Evolutionary conservation across 2,797 vertebrate species (phyloP).

Genomic region (Cottoperca gobio): DNA sequence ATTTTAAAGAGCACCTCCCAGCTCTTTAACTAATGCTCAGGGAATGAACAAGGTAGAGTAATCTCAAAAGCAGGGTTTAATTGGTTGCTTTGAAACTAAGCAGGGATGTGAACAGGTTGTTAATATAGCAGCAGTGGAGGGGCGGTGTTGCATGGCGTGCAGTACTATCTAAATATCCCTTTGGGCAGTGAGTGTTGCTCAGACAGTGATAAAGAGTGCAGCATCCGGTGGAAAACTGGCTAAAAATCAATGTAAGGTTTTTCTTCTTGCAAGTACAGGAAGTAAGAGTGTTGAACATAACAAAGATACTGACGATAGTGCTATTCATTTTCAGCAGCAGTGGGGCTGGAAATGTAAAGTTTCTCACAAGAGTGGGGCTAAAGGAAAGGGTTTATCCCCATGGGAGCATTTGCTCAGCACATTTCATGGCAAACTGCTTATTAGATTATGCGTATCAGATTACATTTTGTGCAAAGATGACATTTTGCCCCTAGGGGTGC

Average conservation of each 20-base stretch:
- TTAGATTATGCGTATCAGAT: constrained; percentile 67
- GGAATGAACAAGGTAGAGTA: constrained; percentile 30
- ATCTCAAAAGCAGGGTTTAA: constrained; percentile 44
- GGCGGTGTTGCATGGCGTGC: not conserved
- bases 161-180: constrained; percentile 13
- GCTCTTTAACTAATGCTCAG: constrained; percentile 25
- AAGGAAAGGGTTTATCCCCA: constrained; percentile 30
- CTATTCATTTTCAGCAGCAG: not conserved
- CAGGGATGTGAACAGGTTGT: constrained; percentile 28
- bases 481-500: constrained; percentile 45
- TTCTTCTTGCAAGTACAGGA: not conserved
- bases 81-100: constrained; percentile 43
- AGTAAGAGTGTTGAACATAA: not conserved
- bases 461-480: constrained; percentile 50
- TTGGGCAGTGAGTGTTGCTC: not conserved
- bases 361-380: constrained; percentile 6
- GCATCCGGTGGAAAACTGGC: constrained; percentile 16
- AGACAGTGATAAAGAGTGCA: constrained; percentile 1
- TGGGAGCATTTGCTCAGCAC: constrained; percentile 44
- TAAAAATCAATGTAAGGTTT: constrained; percentile 8
- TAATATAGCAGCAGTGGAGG: constrained; percentile 30
- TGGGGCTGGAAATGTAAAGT: constrained; percentile 18
- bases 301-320: not conserved
- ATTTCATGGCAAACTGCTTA: constrained; percentile 56
- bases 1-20: constrained; percentile 19